phyloP scores from a whole-genome alignment of 2,888 invertebrate genomes.

The Notodonta ziczac region DNA sequence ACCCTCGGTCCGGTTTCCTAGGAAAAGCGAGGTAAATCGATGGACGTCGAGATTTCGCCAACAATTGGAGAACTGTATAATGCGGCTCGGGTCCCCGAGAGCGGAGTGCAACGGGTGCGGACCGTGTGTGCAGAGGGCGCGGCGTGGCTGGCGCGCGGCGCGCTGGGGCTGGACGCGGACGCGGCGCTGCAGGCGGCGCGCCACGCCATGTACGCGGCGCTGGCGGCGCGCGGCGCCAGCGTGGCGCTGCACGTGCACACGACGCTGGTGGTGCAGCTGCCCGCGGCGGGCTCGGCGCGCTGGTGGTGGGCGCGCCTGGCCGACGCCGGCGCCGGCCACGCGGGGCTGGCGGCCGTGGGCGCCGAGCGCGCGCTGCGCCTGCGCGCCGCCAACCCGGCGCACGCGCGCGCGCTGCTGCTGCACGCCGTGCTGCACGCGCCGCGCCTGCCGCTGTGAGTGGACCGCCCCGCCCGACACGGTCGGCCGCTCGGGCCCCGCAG shows the following conservation, averaged over 20 bases:
- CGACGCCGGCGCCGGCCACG: slow-evolving; percentile 14
- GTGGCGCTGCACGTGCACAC: slow-evolving; percentile 64
- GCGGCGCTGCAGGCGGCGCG: slow-evolving; percentile 32
- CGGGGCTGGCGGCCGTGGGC: slow-evolving; percentile 45
- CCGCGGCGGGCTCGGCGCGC: slow-evolving; percentile 40
- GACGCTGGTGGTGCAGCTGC: slow-evolving; percentile 59
- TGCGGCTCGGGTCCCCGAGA: too few relatives aligned
- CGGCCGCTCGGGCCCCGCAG: too few relatives aligned
- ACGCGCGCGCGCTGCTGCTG: slow-evolving; percentile 87
- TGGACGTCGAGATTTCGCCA: too few relatives aligned
- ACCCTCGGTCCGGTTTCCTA: too few relatives aligned
- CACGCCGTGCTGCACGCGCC: slow-evolving; percentile 72
- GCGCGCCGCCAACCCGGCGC: slow-evolving; percentile 89
- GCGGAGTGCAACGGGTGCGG: too few relatives aligned
- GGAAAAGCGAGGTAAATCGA: too few relatives aligned
- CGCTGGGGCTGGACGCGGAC: slow-evolving; percentile 22
- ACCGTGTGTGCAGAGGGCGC: slow-evolving; percentile 41
- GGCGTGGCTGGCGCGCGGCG: slow-evolving; percentile 48
- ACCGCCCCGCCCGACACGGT: neutral
- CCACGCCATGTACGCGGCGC: slow-evolving; percentile 22
- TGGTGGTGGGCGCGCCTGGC: slow-evolving; percentile 46
- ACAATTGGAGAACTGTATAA: too few relatives aligned
- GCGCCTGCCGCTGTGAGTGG: slow-evolving; percentile 22
- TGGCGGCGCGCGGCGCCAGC: slow-evolving; percentile 82
- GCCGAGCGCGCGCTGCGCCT: slow-evolving; percentile 86